These are phyloP conservation scores for Anthoscopus minutus DNA, from an alignment of 2,113 vertebrate species.

Conservation along the genomic window DNA sequence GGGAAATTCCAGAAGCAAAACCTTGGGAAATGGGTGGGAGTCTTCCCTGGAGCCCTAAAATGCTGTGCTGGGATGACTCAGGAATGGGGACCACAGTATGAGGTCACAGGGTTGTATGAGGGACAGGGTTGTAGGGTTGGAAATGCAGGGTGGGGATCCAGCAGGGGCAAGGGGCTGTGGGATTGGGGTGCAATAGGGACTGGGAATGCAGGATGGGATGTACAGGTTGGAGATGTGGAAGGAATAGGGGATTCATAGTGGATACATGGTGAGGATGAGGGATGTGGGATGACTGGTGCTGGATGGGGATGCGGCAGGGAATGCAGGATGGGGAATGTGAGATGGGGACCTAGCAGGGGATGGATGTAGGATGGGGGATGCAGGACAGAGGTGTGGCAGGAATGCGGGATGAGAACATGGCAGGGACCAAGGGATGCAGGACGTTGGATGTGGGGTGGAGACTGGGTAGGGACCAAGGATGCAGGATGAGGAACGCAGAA, in stretches of 20 bases:
- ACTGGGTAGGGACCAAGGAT: no score
- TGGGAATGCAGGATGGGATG: neutral
- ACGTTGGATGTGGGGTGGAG: no score
- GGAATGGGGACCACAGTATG: neutral
- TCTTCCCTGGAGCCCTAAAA: neutral
- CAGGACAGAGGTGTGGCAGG: neutral
- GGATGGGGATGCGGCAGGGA: neutral
- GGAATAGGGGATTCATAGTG: neutral
- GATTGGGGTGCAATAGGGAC: neutral
- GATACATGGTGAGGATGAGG: no score
- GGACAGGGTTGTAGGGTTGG: neutral
- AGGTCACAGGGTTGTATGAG: rapidly evolving
- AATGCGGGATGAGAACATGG: no score
- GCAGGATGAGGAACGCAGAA: neutral
- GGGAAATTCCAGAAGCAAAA: neutral
- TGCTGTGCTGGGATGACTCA: neutral
- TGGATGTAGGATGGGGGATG: neutral
- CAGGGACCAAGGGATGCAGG: neutral
- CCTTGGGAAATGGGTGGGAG: neutral
- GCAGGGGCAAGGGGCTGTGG: neutral
- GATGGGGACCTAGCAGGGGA: neutral
- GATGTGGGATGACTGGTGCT: neutral
- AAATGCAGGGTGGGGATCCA: no score
- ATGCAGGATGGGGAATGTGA: neutral
- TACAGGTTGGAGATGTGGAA: neutral